Percentiles rank a stretch among this genome's conserved stretches.
Conservation (phyloP, 2,797 vertebrate genomes). For the Dendrocincla tyrannina region DNA sequence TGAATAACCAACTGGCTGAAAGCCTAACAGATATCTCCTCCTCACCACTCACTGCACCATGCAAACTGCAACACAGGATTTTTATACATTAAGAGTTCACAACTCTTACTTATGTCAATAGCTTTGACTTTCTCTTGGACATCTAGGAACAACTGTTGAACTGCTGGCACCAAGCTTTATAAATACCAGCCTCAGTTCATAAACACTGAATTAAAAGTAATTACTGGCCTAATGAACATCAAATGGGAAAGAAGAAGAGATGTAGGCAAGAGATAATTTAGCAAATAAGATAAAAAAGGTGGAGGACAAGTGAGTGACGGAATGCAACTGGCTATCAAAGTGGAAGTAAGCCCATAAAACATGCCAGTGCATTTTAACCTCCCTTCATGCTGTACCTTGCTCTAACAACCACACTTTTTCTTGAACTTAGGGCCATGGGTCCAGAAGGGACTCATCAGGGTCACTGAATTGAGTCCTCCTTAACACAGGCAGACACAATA, state of each 20-base stretch:
- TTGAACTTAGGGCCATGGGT: background rate
- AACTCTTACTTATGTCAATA: slow-evolving; percentile 17
- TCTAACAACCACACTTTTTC: background rate
- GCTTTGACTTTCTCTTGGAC: slow-evolving; percentile 27
- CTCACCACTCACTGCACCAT: background rate
- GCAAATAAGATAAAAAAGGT: background rate
- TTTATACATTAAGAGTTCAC: background rate
- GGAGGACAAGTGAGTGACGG: background rate
- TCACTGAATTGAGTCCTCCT: background rate
- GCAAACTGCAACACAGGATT: background rate
- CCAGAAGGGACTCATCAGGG: background rate
- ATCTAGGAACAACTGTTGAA: background rate
- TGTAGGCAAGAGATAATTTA: background rate
- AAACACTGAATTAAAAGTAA: slow-evolving; percentile 25
- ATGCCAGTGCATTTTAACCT: background rate
- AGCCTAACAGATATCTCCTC: background rate
- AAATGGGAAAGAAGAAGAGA: slow-evolving; percentile 3
- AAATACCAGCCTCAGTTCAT: slow-evolving; percentile 7
- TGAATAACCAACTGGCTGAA: background rate
- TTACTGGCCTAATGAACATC: background rate
- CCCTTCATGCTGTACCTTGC: background rate
- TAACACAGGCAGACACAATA: background rate
- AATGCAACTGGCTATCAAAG: background rate
- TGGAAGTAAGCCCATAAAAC: background rate
- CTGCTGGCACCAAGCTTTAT: slow-evolving; percentile 25